Percentiles rank a stretch among this genome's conserved stretches.
Evolutionary conservation across 1,140 invertebrate genomes (phyloP).

Genomic region (Heliconius nattereri): DNA sequence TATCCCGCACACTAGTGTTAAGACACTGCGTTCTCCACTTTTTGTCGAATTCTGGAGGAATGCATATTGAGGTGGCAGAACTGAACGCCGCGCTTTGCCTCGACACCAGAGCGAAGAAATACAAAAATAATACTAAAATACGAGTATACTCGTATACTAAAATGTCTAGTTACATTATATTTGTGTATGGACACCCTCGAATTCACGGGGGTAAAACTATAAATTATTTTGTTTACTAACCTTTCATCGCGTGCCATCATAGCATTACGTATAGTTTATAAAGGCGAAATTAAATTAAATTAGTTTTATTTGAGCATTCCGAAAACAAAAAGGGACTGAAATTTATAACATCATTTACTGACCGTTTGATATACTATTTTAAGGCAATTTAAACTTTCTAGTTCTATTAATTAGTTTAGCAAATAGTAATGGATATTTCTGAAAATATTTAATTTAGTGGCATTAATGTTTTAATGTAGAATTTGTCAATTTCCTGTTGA

Average conservation of each 20-base stretch:
- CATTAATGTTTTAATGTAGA: no score
- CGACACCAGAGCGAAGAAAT: no score
- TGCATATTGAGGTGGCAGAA: no score
- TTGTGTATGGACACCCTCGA: constrained; percentile 2
- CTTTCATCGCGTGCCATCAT: constrained; percentile 26
- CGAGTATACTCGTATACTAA: no score
- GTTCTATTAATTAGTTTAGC: background rate
- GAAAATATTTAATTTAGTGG: no score
- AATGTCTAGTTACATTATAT: background rate
- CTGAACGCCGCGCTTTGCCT: no score
- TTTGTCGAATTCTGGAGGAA: no score
- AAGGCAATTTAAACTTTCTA: background rate
- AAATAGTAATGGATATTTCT: background rate
- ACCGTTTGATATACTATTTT: constrained; percentile 26
- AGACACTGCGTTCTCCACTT: no score
- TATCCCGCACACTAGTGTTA: no score
- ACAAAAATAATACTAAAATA: no score
- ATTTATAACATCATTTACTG: constrained; percentile 30
- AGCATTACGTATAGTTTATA: constrained; percentile 27
- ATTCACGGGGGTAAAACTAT: constrained; percentile 15
- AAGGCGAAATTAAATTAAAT: constrained; percentile 33
- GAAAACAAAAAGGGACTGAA: constrained; percentile 26
- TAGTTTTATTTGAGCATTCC: constrained; percentile 28
- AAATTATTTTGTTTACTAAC: constrained; percentile 28
- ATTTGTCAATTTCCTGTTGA: no score